Evolutionary conservation across 2,113 vertebrate species (phyloP), one percentile per base, ranked within the genome.

Genomic region (Chrysemys picta): DNA sequence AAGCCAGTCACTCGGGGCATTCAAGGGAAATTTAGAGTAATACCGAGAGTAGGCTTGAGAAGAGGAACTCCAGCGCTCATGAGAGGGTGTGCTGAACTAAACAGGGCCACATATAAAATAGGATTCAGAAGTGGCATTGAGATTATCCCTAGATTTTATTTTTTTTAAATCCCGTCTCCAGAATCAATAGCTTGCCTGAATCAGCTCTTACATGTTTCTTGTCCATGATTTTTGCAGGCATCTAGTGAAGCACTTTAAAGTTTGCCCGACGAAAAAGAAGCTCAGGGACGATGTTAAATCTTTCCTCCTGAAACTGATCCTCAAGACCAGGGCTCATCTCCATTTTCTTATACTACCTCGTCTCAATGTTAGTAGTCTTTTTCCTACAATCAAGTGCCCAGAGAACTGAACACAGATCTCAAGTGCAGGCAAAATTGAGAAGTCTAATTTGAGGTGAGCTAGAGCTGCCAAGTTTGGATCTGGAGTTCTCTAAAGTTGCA

Each of bases 141-240:
- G 87, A 84, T 54, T 87, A 75, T 95, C 95, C 95, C 94, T 54
- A 42, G 75, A 93, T 97, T 79, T 8, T 96, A 72, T 81, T 95
- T 85, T 94, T 95, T 95, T 89, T 49, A 75, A 96, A 97, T 93
- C 69, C 79, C 76, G 95, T 95, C 94, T 96, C 91, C 35, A 92
- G 95, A 95, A 94, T 95, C 92, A 97, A 96, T 87, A 96, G 96
- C 95, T 97, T 94, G 95, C 96, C 93, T 94, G 96, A 96, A 93
- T 94, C 31, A 0, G 87, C 96, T 93, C 84, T 93, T 95, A 94
- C 87, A 95, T 80, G 93, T 95, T 96, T 96, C 93, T 93, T 96
- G 93, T 91, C 95, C 90, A 76, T 87, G 96, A 92, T 93, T 97
- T 96, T 89, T 97, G 93, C 96, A 96, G 88, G 87, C 84, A 95